A percentile compares a stretch with the other conserved stretches of the same genome.
Conservation (phyloP, 2,113 vertebrate species). For the Xiphophorus couchianus region DNA sequence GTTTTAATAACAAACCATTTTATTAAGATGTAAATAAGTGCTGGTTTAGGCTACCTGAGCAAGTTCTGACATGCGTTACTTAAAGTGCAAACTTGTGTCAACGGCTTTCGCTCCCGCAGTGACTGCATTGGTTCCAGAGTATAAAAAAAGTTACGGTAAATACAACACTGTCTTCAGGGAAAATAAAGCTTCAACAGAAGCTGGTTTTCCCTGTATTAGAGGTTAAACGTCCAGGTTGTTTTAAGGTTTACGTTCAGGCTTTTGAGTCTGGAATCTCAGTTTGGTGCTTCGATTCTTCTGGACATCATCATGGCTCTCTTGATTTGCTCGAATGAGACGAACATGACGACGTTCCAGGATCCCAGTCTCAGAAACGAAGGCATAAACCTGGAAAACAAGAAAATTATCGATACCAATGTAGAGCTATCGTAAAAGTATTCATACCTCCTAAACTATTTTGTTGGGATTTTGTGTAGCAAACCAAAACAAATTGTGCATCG, state of each 20-base stretch:
- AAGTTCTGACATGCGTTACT: slow-evolving; percentile 5
- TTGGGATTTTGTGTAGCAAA: no score
- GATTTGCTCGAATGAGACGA: slow-evolving; percentile 84
- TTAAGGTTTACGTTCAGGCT: slow-evolving; percentile 2
- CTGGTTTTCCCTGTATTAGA: not conserved
- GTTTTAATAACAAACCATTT: not conserved
- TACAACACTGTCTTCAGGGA: slow-evolving; percentile 38
- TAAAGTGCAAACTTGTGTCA: slow-evolving; percentile 32
- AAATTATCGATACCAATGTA: no score
- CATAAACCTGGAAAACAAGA: slow-evolving; percentile 70
- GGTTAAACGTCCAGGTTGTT: slow-evolving; percentile 1
- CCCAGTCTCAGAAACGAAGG: slow-evolving; percentile 83
- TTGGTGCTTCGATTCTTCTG: slow-evolving; percentile 69
- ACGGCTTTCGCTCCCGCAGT: slow-evolving; percentile 6
- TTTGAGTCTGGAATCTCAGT: slow-evolving; percentile 39
- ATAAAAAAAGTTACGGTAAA: slow-evolving; percentile 48
- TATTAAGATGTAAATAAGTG: slow-evolving; percentile 5
- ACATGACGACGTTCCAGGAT: slow-evolving; percentile 85
- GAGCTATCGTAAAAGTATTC: no score
- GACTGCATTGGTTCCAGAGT: slow-evolving; percentile 3
- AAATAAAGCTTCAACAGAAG: slow-evolving; percentile 16
- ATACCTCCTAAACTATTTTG: no score
- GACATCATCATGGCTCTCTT: slow-evolving; percentile 83
- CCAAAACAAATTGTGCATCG: no score
- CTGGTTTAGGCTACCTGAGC: slow-evolving; percentile 16